These are phyloP conservation scores for Eulacestoma nigropectus DNA, from an alignment of 2,113 vertebrate genomes.

Conservation along the genomic window DNA sequence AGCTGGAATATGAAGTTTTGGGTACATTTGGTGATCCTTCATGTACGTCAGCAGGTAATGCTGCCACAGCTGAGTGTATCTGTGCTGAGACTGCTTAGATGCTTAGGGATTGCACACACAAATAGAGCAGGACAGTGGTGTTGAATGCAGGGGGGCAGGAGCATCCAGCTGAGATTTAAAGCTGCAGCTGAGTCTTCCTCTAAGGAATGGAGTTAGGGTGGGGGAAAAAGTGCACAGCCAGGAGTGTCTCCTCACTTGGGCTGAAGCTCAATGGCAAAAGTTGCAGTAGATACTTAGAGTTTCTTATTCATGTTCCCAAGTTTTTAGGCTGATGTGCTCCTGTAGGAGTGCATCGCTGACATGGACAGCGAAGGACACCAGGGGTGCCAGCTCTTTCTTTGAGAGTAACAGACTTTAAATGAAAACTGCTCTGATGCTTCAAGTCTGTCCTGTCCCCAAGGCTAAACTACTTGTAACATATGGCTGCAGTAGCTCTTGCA, in stretches of 20 bases:
- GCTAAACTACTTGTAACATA: neutral
- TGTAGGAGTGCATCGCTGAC: accelerated
- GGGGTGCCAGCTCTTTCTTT: neutral
- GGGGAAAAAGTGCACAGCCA: neutral
- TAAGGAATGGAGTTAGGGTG: neutral
- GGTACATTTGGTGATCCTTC: neutral
- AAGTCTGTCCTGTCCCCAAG: neutral
- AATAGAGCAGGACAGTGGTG: neutral
- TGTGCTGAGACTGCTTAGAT: neutral
- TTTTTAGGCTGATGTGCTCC: neutral
- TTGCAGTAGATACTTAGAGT: neutral
- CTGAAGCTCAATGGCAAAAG: neutral
- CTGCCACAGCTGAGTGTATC: neutral
- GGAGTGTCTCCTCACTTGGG: accelerated
- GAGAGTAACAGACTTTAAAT: neutral
- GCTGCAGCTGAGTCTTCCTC: neutral
- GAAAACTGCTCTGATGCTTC: neutral
- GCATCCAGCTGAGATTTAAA: neutral
- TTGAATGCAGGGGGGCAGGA: neutral
- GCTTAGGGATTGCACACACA: too few species aligned
- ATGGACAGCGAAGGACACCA: neutral
- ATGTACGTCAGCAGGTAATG: neutral
- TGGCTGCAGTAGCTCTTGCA: accelerated
- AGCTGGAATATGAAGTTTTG: neutral
- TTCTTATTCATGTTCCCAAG: neutral